phyloP scores from a whole-genome alignment of 2,888 invertebrate species.

The Himalopsyche tibetana region DNA sequence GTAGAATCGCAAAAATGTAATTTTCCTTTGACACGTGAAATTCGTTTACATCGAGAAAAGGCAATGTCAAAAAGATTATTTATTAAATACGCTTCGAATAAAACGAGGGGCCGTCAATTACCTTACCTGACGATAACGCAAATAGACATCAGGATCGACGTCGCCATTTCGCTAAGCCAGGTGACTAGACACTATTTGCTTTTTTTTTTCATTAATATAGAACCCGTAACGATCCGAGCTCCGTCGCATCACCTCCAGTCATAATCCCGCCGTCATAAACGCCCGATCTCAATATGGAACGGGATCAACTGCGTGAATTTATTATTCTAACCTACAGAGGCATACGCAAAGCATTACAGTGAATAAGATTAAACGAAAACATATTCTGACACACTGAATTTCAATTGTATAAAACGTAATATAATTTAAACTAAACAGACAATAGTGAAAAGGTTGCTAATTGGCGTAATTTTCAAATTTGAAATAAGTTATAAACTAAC shows the following conservation, averaged over 20 bases:
- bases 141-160: slow-evolving; percentile 5
- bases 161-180: background rate
- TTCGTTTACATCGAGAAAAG: too few species aligned
- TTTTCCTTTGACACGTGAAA: too few species aligned
- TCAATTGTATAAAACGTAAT: too few species aligned
- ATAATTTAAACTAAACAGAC: too few species aligned
- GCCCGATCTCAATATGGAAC: background rate
- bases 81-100: background rate
- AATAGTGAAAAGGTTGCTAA: too few species aligned
- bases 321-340: background rate
- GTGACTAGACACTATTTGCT: slow-evolving; percentile 36
- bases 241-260: background rate
- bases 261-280: too few species aligned
- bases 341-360: background rate
- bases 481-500: too few species aligned
- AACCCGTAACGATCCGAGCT: slow-evolving; percentile 5
- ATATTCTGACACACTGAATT: too few species aligned
- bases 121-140: background rate
- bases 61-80: too few species aligned
- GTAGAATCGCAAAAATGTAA: too few species aligned
- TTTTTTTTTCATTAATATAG: slow-evolving; percentile 37
- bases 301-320: background rate
- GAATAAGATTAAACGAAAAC: too few species aligned
- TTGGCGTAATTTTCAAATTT: too few species aligned
- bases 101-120: slow-evolving; percentile 13